Percentiles rank a stretch among this genome's conserved stretches.
These are phyloP conservation scores for Pantherophis vulpinus DNA, from an alignment of 2,797 vertebrate genomes.

Conservation along the genomic window DNA sequence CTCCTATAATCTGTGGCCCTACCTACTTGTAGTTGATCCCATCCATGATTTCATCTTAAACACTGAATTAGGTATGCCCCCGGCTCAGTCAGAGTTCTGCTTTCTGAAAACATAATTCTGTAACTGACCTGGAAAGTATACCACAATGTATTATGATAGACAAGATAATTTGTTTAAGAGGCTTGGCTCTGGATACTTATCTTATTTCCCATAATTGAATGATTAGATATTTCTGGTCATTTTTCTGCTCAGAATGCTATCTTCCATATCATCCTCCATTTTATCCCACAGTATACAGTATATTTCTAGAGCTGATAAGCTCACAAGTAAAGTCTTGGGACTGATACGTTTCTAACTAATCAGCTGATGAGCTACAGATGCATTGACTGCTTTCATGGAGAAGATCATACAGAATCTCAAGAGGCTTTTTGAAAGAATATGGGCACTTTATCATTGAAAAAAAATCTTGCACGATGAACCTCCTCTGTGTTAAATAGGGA, in stretches of 20 bases:
- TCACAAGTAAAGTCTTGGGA: no score
- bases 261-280: background rate
- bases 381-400: background rate
- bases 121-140: background rate
- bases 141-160: slow-evolving; percentile 13
- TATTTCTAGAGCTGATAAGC: background rate
- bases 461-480: background rate
- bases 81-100: background rate
- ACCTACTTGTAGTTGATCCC: background rate
- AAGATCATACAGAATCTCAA: background rate
- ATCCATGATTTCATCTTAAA: background rate
- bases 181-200: background rate
- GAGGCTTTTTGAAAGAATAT: background rate
- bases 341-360: background rate
- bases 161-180: background rate
- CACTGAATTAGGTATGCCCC: background rate
- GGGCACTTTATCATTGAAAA: background rate
- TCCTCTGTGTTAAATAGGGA: background rate
- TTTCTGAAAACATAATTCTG: slow-evolving; percentile 6
- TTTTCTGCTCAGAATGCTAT: background rate
- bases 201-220: slow-evolving; percentile 10
- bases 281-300: background rate
- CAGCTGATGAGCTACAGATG: background rate
- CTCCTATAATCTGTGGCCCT: background rate
- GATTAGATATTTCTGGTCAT: background rate